Conservation (phyloP, 1,140 invertebrate genomes). For the Leptoteleia sp. region DNA sequence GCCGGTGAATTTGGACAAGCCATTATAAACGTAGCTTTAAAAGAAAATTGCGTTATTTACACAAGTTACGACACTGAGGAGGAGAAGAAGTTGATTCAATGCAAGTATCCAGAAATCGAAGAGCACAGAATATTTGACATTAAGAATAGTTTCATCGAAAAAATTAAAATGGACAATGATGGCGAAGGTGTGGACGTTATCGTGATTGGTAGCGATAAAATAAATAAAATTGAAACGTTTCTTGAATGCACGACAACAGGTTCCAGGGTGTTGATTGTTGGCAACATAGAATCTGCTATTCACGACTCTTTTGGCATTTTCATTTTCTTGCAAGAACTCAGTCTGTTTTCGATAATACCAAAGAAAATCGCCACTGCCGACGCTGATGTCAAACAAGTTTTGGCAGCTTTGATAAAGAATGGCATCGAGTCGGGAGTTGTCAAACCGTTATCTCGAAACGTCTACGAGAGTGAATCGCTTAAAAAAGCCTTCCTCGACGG, state of each 20-base stretch:
- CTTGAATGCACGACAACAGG: slow-evolving; percentile 84
- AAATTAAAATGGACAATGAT: slow-evolving; percentile 82
- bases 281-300: slow-evolving; percentile 84
- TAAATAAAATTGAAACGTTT: slow-evolving; percentile 82
- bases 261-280: slow-evolving; percentile 87
- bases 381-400: slow-evolving; percentile 71
- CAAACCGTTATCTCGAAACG: slow-evolving; percentile 83
- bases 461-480: slow-evolving; percentile 84
- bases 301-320: slow-evolving; percentile 83
- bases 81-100: slow-evolving; percentile 89
- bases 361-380: slow-evolving; percentile 86
- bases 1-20: slow-evolving; percentile 87
- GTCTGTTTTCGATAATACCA: slow-evolving; percentile 93
- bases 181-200: slow-evolving; percentile 86
- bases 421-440: slow-evolving; percentile 86
- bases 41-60: slow-evolving; percentile 83
- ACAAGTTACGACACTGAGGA: slow-evolving; percentile 87
- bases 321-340: slow-evolving; percentile 89
- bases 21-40: slow-evolving; percentile 85
- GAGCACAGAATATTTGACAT: slow-evolving; percentile 56
- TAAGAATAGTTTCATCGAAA: slow-evolving; percentile 73
- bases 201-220: slow-evolving; percentile 74
- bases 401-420: slow-evolving; percentile 82
- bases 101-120: slow-evolving; percentile 85
- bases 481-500: slow-evolving; percentile 84